phyloP scores from a whole-genome alignment of 2,797 vertebrate species.

The Carduelis carduelis region DNA sequence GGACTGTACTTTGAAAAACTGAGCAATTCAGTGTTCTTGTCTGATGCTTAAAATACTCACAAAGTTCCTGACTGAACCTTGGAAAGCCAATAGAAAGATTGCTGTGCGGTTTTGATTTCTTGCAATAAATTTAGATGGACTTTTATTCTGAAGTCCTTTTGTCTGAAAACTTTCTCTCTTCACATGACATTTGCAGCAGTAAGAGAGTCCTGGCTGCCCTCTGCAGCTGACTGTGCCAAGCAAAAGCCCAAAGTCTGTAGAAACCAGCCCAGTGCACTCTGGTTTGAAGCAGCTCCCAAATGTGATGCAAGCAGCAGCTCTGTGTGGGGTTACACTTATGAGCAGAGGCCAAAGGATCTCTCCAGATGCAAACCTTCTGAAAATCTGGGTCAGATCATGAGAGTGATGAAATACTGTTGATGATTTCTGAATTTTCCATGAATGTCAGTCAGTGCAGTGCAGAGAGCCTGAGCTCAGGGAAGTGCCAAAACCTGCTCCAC shows the following conservation, averaged over 20 bases:
- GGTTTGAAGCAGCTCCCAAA: not conserved
- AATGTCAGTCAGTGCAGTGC: not conserved
- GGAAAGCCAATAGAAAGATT: not conserved
- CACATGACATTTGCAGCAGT: not conserved
- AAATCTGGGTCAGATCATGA: not conserved
- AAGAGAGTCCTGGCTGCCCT: not conserved
- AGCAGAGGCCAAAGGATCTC: not conserved
- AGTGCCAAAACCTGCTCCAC: not conserved
- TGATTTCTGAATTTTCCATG: not conserved
- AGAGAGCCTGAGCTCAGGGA: not conserved
- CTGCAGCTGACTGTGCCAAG: not conserved
- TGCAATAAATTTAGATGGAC: not conserved
- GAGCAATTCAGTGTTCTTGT: not conserved
- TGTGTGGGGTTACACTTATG: not conserved
- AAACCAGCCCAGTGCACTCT: not conserved
- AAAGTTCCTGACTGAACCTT: not conserved
- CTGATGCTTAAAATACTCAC: not conserved
- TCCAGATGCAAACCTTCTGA: not conserved
- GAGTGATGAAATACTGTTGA: not conserved
- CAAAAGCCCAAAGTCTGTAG: not conserved
- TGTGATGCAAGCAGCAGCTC: not conserved
- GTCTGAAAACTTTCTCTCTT: not conserved
- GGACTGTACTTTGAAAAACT: not conserved
- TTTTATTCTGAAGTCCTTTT: constrained; percentile 23
- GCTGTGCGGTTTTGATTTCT: not conserved